Base-by-base conservation (phyloP, 2,888 invertebrate genomes). In the Drosophila hawaiiensis region DNA sequence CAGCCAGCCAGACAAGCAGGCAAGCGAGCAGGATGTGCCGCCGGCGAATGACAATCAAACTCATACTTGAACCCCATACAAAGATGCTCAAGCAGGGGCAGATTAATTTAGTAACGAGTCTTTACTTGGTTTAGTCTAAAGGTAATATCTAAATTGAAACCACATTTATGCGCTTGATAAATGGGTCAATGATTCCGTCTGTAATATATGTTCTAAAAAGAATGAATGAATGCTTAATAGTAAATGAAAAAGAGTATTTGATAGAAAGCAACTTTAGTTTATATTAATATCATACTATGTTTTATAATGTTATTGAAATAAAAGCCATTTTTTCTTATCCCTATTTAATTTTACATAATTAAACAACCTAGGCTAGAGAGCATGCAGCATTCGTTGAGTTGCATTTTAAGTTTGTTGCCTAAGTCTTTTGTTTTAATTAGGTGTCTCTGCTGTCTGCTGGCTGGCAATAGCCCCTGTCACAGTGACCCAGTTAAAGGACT, bases 401-500 rank as follows among this genome's bases (percentile, higher is more conserved):
- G 19, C 16, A 28, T 22, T 10, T 52, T 58, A 60, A 73, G 78
- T 82, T 78, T 58, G 74, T 79, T 82, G 73, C 65, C 59, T 62
- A 68, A 84, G 78, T 84, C 84, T 73, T 83, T 83, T 81, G 83
- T 83, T 62, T 71, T 80, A 82, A 83, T 83, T 81, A 74, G 80
- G 52, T 61, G 59, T 49, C 63, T 67, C 50, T 54, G 16, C 39
- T 25, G 39, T 4, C 37, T 47, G 59, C 19, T 33, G 31, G 12
- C 67, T 41, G 29, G 22, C 39, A 25, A 37, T 33, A 58, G 61
- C 47, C 39, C 68, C 72, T 70, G 82, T 56, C 76, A 81, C 73
- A 87, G 73, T 86, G 89, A 86, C 89, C 87, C 75, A 85, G 76
- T 84, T 85, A 89, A 85, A 85, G 85, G 85, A 89, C 84, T 64